phyloP scores from a whole-genome alignment of 1,140 invertebrate genomes.

The Neotoxoptera formosana region DNA sequence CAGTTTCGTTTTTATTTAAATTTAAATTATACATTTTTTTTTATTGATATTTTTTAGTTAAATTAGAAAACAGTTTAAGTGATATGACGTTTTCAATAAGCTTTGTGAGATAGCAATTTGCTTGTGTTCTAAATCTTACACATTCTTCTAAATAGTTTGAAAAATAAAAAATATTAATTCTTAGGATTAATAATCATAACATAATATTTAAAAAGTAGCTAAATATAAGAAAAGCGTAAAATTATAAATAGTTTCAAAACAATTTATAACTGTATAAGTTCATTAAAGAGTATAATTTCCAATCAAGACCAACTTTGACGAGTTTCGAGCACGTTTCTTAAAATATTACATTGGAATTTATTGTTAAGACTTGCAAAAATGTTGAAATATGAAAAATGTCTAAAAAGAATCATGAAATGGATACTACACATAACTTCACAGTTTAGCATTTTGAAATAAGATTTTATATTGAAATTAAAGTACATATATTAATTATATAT shows the following conservation, averaged over 20 bases:
- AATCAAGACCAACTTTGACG: not conserved
- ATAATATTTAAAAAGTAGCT: not conserved
- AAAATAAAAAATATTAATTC: not conserved
- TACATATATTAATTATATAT: not conserved
- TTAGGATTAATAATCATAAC: not conserved
- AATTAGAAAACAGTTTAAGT: not conserved
- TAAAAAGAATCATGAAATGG: not conserved
- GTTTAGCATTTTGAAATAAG: not conserved
- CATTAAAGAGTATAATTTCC: not conserved
- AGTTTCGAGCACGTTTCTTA: not conserved
- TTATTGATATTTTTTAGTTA: not conserved
- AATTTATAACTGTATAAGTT: constrained; percentile 7
- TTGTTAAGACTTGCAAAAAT: not conserved
- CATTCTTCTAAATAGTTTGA: not conserved
- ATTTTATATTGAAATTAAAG: not conserved
- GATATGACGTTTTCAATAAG: not conserved
- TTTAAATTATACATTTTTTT: not conserved
- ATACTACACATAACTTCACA: not conserved
- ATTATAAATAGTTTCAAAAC: not conserved
- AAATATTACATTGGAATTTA: not conserved
- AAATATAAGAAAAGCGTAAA: not conserved
- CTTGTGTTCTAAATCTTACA: not conserved
- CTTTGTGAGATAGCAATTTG: not conserved
- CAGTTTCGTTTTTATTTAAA: not conserved
- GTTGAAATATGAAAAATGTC: not conserved